These are phyloP conservation scores for Drosophila diplacantha DNA, from an alignment of 2,888 invertebrate species.

Conservation along the genomic window DNA sequence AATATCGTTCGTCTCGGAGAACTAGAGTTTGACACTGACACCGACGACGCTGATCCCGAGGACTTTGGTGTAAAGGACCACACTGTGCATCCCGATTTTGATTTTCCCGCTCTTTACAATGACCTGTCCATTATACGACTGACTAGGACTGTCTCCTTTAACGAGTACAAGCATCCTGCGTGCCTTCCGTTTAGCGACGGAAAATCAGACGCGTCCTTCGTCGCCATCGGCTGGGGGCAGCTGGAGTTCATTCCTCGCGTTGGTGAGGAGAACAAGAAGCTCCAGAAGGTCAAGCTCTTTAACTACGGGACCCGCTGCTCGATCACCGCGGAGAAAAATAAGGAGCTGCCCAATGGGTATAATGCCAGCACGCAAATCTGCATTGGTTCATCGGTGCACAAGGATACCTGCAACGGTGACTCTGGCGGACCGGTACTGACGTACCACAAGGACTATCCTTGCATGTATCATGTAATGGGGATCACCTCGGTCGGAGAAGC, in stretches of 20 bases:
- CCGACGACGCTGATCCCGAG: conserved; percentile 71
- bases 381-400: conserved; percentile 58
- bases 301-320: conserved; percentile 65
- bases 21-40: conserved; percentile 62
- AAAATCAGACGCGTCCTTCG: conserved; percentile 51
- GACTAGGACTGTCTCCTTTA: conserved; percentile 72
- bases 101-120: conserved; percentile 77
- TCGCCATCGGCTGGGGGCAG: conserved; percentile 79
- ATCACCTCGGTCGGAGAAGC: conserved; percentile 62
- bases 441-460: conserved; percentile 58
- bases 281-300: conserved; percentile 79
- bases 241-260: conserved; percentile 60
- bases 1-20: conserved; percentile 73
- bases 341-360: conserved; percentile 56
- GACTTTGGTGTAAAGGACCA: conserved; percentile 61
- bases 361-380: conserved; percentile 62
- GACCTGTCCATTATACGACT: conserved; percentile 80
- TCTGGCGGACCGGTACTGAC: conserved; percentile 70
- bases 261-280: conserved; percentile 62
- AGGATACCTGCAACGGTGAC: conserved; percentile 71
- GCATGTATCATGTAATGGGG: conserved; percentile 68
- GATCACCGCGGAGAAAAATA: conserved; percentile 21
- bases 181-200: conserved; percentile 76
- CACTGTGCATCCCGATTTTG: conserved; percentile 77
- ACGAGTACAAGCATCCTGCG: conserved; percentile 77